Base-by-base conservation (phyloP, 2,797 vertebrate species). In the Eurystomus glaucurus region DNA sequence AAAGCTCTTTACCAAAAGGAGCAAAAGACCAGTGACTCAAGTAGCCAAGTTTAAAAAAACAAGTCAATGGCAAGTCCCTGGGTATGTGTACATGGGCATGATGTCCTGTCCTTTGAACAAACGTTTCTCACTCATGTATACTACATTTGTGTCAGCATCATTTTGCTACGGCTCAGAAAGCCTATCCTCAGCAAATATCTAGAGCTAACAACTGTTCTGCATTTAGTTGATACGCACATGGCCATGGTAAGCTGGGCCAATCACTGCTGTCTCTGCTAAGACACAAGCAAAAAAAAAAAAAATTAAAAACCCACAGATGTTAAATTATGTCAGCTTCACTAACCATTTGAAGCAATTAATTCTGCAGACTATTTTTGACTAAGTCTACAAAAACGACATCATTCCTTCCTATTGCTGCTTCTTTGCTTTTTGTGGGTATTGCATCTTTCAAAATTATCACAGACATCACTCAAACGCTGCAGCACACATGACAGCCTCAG, bases 301-400 rank as follows among this genome's bases (percentile, higher is more conserved):
- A 71, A 31, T 37, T 37, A 8, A 35, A 82, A 83, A 64, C 48
- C 50, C 88, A 89, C 93, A 96, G 96, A 96, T 96, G 93, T 95
- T 95, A 92, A 93, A 94, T 92, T 94, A 85, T 92, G 82, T 82
- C 93, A 95, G 93, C 83, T 95, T 92, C 66, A 66, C 80, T 90
- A 92, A 79, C 41, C 43, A 43, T 88, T 88, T 79, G 52, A 88
- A 95, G 74, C 61, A 86, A 95, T 94, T 94, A 90, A 82, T 89
- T 86, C 85, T 69, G 66, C 77, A 88, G 80, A 86, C 65, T 93
- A 82, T 93, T 96, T 97, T 80, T 94, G 62, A 84, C 80, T 92
- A 55, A 68, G 60, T 66, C 65, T 84, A 85, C 86, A 82, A 71
- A 94, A 96, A 46, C 57, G 17, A 46, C 54, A 84, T 65, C 0